A percentile compares a stretch with the other conserved stretches of the same genome.
These are phyloP conservation scores for Zaprionus kolodkinae DNA, from an alignment of 1,140 invertebrate genomes.

Conservation along the genomic window DNA sequence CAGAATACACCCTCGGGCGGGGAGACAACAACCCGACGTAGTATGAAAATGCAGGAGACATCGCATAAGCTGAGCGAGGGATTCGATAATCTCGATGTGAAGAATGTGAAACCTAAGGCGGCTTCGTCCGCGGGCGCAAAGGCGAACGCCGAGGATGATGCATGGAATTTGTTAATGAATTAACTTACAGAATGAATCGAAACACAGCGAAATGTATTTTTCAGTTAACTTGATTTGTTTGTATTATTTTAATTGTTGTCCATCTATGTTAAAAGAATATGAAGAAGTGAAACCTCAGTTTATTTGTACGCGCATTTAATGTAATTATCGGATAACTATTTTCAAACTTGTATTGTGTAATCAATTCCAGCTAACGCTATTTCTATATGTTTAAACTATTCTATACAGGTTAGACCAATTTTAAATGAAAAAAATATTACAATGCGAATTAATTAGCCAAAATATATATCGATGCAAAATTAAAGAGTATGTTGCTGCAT, in stretches of 20 bases:
- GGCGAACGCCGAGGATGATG: constrained; percentile 85
- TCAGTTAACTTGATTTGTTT: constrained; percentile 57
- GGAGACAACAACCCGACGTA: constrained; percentile 55
- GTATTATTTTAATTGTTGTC: constrained; percentile 60
- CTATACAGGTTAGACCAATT: constrained; percentile 77
- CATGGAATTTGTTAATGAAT: constrained; percentile 86
- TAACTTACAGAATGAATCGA: constrained; percentile 61
- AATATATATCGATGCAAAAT: constrained; percentile 39
- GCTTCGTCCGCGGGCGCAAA: constrained; percentile 55
- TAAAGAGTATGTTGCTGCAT: not conserved
- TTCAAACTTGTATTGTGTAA: constrained; percentile 24
- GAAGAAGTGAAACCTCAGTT: constrained; percentile 34
- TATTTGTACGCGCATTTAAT: constrained; percentile 74
- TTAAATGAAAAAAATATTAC: constrained; percentile 68
- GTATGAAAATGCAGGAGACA: constrained; percentile 71
- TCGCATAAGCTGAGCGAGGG: constrained; percentile 83
- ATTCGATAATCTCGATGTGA: constrained; percentile 85
- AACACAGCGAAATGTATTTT: constrained; percentile 35
- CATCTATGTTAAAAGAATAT: constrained; percentile 33
- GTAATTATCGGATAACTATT: constrained; percentile 62
- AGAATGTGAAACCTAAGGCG: constrained; percentile 77
- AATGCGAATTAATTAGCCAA: constrained; percentile 67
- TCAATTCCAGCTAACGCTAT: constrained; percentile 36
- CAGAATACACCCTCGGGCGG: constrained; percentile 74
- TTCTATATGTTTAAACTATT: constrained; percentile 19